A percentile compares a stretch with the other conserved stretches of the same genome.
These are phyloP conservation scores for Hippocampus barbouri DNA, from an alignment of 2,113 vertebrate genomes.

Conservation along the genomic window DNA sequence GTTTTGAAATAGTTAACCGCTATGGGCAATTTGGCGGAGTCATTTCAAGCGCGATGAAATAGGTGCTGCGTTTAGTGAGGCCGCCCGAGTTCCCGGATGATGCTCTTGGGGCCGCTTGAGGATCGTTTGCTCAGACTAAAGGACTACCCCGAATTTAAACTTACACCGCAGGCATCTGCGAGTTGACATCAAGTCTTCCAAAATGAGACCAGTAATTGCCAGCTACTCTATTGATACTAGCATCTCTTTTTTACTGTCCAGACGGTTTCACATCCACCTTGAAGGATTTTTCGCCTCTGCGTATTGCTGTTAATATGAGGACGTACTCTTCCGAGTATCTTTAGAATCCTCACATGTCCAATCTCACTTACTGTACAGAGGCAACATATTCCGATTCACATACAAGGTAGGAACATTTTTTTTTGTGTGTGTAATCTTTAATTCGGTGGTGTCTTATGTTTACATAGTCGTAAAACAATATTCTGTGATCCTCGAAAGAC, in stretches of 20 bases:
- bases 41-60: conserved; percentile 16
- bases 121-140: conserved; percentile 20
- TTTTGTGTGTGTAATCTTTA: too few relatives aligned
- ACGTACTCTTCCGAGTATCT: conserved; percentile 2
- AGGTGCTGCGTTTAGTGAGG: conserved; percentile 18
- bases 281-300: not conserved
- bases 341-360: not conserved
- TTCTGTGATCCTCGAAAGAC: too few relatives aligned
- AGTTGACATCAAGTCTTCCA: conserved; percentile 27
- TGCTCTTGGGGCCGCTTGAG: conserved; percentile 8
- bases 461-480: too few relatives aligned
- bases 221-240: conserved; percentile 8
- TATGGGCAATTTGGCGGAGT: conserved; percentile 16
- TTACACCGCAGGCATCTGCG: conserved; percentile 32
- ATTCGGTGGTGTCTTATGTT: too few relatives aligned
- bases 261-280: not conserved
- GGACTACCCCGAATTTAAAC: conserved; percentile 24
- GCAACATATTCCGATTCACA: too few relatives aligned
- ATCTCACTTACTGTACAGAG: too few relatives aligned
- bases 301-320: conserved; percentile 3
- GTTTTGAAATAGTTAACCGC: conserved; percentile 19
- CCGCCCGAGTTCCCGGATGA: not conserved
- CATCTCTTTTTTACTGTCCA: conserved; percentile 16
- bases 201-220: conserved; percentile 26
- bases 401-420: too few relatives aligned